Evolutionary conservation across 2,888 invertebrate species (phyloP).

Genomic region (Metallyticus violacea): DNA sequence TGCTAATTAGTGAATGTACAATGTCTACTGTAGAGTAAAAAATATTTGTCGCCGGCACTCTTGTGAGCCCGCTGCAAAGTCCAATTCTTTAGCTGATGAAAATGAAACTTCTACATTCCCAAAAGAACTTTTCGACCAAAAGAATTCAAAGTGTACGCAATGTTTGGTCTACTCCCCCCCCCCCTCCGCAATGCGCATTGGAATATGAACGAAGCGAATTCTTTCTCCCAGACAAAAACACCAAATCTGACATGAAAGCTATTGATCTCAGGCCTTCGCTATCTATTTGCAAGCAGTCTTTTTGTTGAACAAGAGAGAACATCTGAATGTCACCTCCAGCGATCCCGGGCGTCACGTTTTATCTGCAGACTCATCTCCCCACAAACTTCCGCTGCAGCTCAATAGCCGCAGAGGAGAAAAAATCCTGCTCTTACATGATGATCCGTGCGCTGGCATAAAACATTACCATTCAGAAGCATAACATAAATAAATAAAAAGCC

Average conservation of each 20-base stretch:
- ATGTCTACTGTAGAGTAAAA: too few relatives aligned
- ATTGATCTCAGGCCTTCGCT: not conserved
- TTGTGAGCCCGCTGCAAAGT: too few relatives aligned
- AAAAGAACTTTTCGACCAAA: not conserved
- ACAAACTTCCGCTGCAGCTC: not conserved
- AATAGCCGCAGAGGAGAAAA: not conserved
- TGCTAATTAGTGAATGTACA: too few relatives aligned
- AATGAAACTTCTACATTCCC: not conserved
- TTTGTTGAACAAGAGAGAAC: not conserved
- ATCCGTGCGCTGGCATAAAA: too few relatives aligned
- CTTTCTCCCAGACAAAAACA: not conserved
- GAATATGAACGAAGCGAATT: not conserved
- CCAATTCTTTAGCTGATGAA: not conserved
- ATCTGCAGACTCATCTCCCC: not conserved
- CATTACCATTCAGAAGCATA: not conserved
- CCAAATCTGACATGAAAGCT: not conserved
- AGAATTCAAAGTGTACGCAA: not conserved
- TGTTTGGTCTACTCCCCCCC: not conserved
- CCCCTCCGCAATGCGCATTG: not conserved
- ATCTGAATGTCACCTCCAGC: not conserved
- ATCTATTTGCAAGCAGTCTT: not conserved
- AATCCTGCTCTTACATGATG: not conserved
- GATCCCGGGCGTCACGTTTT: not conserved
- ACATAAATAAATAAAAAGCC: not conserved
- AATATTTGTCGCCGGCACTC: too few relatives aligned